Evolutionary conservation across 2,888 invertebrate genomes (phyloP).

Genomic region (Sinodicranocentrus sp.): DNA sequence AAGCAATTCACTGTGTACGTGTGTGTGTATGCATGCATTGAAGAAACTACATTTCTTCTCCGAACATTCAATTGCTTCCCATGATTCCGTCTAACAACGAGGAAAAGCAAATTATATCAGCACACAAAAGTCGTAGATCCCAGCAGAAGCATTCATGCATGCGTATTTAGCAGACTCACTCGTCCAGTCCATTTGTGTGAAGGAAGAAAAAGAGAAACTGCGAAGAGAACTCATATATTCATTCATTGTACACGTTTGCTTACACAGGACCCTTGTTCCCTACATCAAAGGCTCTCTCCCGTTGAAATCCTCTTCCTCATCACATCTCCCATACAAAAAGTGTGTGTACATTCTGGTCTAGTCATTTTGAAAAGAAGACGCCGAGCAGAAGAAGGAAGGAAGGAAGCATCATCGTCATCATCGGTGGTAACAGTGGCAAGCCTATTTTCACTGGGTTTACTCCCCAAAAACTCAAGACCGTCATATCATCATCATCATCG

Average conservation of each 20-base stretch:
- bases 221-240: slow-evolving; percentile 16
- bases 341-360: slow-evolving; percentile 18
- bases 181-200: slow-evolving; percentile 41
- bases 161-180: slow-evolving; percentile 19
- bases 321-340: slow-evolving; percentile 31
- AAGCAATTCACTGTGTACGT: no score
- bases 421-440: neutral
- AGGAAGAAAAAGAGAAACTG: slow-evolving; percentile 12
- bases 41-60: no score
- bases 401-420: slow-evolving; percentile 31
- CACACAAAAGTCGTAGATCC: slow-evolving; percentile 40
- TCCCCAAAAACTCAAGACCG: neutral
- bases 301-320: slow-evolving; percentile 38
- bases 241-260: neutral
- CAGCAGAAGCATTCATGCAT: slow-evolving; percentile 16
- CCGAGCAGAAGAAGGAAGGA: slow-evolving; percentile 26
- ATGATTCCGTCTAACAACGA: neutral
- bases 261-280: slow-evolving; percentile 25
- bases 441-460: slow-evolving; percentile 7
- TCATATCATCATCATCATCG: slow-evolving; percentile 36
- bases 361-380: slow-evolving; percentile 21
- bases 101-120: slow-evolving; percentile 32
- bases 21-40: no score
- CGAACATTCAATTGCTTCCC: no score
- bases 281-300: slow-evolving; percentile 8